Evolutionary conservation across 2,797 vertebrate species (phyloP), one percentile per base, ranked within the genome.

Genomic region (Helarctos malayanus): DNA sequence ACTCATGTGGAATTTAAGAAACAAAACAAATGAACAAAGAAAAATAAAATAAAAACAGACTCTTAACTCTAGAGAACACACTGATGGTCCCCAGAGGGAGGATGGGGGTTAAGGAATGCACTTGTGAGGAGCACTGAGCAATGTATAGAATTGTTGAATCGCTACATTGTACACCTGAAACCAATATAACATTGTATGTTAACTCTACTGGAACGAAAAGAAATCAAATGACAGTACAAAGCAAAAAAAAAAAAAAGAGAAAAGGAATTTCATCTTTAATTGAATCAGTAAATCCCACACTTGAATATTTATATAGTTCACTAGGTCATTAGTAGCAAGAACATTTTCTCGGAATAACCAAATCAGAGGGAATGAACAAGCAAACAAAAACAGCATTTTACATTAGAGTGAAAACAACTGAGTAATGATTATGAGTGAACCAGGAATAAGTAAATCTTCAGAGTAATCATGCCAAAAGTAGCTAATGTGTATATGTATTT

Each of bases 231-330:
- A 73, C 7, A 41, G 12, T 45, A 73, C 13, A 27, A 45, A 45
- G 71, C 41, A 21, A 73, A 73, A 45, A 73, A 73, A 12, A 32
- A 73, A 65, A 41, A 38, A 38, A 41, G 41, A 41, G 41, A 41
- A 73, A 27, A 27, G 12, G 41, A 54, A 93, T 41, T 38, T 45
- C 71, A 57, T 1, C 5, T 75, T 86, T 68, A 63, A 12, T 38
- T 68, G 15, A 87, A 68, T 91, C 45, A 12, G 5, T 45, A 82
- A 54, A 16, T 3, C 32, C 27, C 52, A 27, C 2, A 21, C 21
- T n/a, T 81, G 41, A 91, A 86, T 90, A 54, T 89, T 23, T 69
- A 78, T 93, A 41, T 32, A 80, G 54, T 25, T 90, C 38, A 83
- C 25, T 21, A 56, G 16, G 5, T 56, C 56, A 35, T 56, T 10